Evolutionary conservation across 92 coral and sea anemone genomes (phyloP).

Genomic region (Isaurus tuberculatus): DNA sequence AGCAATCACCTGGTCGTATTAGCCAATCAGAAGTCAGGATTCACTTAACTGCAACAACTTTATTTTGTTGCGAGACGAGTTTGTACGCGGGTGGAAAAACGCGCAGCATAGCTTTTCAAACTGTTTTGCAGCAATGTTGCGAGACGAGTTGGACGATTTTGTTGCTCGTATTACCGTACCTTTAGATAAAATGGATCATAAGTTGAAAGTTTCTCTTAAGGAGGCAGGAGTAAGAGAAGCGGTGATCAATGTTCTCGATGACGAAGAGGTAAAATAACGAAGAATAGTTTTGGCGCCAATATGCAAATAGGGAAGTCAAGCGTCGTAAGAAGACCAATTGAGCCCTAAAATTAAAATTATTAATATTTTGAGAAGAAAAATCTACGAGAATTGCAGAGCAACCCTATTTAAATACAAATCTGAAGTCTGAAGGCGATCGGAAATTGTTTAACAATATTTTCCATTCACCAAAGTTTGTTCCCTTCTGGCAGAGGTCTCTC

Average conservation of each 20-base stretch:
- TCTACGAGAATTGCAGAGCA: background rate
- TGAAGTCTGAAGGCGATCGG: background rate
- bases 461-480: constrained; percentile 3
- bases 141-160: too few species aligned
- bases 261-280: background rate
- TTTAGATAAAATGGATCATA: constrained; percentile 2
- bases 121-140: too few species aligned
- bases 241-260: background rate
- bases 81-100: too few species aligned
- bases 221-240: constrained; percentile 8
- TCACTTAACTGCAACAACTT: too few species aligned
- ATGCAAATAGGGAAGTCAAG: constrained; percentile 1
- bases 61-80: too few species aligned
- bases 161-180: too few species aligned
- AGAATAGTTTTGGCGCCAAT: constrained; percentile 6
- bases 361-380: constrained; percentile 8
- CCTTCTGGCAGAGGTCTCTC: background rate
- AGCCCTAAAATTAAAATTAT: constrained; percentile 9
- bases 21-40: too few species aligned
- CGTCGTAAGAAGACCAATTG: background rate
- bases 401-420: background rate
- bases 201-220: constrained; percentile 7
- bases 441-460: constrained; percentile 2
- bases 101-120: too few species aligned
- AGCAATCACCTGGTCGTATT: background rate